These are phyloP conservation scores for Strongylocentrotus purpuratus DNA, from an alignment of 35 echinoderm and acorn worm species.

Conservation along the genomic window DNA sequence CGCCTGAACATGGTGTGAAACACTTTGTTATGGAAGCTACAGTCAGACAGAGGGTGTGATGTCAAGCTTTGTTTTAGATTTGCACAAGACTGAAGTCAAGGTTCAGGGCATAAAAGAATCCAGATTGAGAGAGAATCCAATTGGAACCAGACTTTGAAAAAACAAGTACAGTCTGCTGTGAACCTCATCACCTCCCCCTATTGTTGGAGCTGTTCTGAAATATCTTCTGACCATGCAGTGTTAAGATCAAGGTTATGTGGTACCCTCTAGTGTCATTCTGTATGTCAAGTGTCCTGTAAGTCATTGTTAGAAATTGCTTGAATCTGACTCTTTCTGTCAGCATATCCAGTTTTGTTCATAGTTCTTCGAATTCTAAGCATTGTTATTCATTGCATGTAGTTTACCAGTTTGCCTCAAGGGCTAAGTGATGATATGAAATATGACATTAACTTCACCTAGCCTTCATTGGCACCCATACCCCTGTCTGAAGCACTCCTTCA, in stretches of 20 bases:
- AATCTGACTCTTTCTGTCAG: not conserved
- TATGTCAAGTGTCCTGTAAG: not conserved
- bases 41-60: not conserved
- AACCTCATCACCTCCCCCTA: not conserved
- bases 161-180: not conserved
- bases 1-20: conserved; percentile 5
- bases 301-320: not conserved
- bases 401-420: no score
- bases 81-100: not conserved
- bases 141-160: not conserved
- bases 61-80: conserved; percentile 2
- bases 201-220: not conserved
- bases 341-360: no score
- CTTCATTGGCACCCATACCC: no score
- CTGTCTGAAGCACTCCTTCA: no score
- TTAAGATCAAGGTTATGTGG: not conserved
- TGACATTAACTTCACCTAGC: no score
- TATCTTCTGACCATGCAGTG: not conserved
- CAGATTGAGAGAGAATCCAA: not conserved
- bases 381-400: no score
- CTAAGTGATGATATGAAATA: no score
- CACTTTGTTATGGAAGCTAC: not conserved
- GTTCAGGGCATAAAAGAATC: not conserved
- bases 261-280: not conserved
- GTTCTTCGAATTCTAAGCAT: no score